A percentile compares a stretch with the other conserved stretches of the same genome.
These are phyloP conservation scores for Peromyscus melanophrys DNA, from an alignment of 2,797 vertebrate genomes.

Conservation along the genomic window DNA sequence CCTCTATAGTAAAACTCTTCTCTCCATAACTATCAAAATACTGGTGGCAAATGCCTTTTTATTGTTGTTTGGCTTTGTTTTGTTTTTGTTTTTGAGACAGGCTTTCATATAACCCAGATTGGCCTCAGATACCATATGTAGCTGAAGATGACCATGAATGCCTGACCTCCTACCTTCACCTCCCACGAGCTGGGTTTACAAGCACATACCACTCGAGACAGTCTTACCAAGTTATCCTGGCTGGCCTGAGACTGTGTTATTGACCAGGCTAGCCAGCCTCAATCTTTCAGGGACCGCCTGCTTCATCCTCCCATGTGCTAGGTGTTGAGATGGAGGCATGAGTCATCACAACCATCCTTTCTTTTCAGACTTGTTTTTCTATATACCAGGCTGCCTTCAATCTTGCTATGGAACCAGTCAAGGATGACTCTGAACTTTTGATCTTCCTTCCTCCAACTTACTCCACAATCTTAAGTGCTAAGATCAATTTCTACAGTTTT, in stretches of 20 bases:
- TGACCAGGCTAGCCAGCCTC: not conserved
- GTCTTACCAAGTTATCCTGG: not conserved
- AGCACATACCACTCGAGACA: not conserved
- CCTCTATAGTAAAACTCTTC: constrained; percentile 22
- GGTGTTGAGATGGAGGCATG: not conserved
- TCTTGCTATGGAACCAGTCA: not conserved
- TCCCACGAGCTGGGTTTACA: not conserved
- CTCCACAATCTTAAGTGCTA: not conserved
- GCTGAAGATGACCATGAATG: not conserved
- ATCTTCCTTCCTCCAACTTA: not conserved
- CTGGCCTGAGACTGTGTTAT: not conserved
- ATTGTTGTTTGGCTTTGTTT: not conserved
- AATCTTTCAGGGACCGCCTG: not conserved
- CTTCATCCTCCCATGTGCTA: not conserved
- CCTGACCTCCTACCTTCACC: not conserved
- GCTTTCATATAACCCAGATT: not conserved
- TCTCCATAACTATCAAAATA: not conserved
- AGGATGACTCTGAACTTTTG: not conserved
- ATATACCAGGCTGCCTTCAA: not conserved
- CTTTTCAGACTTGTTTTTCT: not conserved
- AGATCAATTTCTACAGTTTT: not conserved
- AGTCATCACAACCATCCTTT: not conserved
- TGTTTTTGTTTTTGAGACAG: not conserved
- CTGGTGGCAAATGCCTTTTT: not conserved
- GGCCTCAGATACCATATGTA: not conserved